Percentiles rank a stretch among this genome's conserved stretches.
These are phyloP conservation scores for Diploptera punctata DNA, from an alignment of 2,888 invertebrate species.

Conservation along the genomic window DNA sequence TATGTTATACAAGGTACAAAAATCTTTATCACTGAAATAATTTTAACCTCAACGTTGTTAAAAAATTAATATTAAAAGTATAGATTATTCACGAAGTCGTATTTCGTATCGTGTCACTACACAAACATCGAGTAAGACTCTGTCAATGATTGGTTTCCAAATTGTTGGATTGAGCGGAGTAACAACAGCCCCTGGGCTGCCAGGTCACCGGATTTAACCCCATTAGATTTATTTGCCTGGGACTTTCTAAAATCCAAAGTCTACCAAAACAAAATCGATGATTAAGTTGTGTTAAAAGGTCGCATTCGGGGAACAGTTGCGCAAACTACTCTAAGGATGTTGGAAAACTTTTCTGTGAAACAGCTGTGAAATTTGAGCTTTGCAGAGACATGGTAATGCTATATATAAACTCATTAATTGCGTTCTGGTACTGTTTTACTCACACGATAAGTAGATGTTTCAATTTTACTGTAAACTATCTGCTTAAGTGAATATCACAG, in stretches of 20 bases:
- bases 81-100: background rate
- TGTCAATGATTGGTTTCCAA: background rate
- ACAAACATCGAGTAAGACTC: background rate
- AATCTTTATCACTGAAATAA: too few relatives aligned
- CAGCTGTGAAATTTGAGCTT: background rate
- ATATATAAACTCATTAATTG: background rate
- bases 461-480: background rate
- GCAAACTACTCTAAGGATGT: too few relatives aligned
- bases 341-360: background rate
- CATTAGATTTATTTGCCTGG: constrained; percentile 2
- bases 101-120: background rate
- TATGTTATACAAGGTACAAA: too few relatives aligned
- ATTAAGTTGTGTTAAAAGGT: background rate
- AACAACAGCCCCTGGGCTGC: background rate
- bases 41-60: too few relatives aligned
- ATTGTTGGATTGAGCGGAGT: constrained; percentile 6
- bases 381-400: too few relatives aligned
- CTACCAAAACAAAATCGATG: background rate
- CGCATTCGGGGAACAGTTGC: constrained; percentile 1
- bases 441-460: background rate
- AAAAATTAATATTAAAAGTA: too few relatives aligned
- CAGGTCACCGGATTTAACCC: background rate
- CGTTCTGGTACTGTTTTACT: background rate
- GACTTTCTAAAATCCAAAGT: constrained; percentile 6
- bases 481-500: background rate